Conservation (phyloP, 2,113 vertebrate genomes). For the Calonectris borealis region DNA sequence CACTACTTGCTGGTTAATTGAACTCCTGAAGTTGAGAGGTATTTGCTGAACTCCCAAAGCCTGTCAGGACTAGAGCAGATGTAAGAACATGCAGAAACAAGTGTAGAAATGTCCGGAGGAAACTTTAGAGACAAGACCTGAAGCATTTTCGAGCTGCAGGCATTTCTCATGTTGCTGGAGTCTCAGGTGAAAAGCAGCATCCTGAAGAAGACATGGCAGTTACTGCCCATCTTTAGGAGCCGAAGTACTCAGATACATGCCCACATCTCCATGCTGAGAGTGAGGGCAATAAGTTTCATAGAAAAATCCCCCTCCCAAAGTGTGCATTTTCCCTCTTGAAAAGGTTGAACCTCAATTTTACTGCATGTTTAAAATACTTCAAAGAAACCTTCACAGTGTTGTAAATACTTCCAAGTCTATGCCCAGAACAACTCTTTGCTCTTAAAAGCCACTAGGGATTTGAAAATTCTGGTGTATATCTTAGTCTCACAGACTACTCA, state of each 20-base stretch:
- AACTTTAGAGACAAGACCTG: not conserved
- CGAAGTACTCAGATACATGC: not conserved
- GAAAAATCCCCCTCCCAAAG: not conserved
- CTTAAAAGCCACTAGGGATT: not conserved
- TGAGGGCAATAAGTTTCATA: rapidly evolving
- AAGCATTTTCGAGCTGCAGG: not conserved
- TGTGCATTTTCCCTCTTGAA: not conserved
- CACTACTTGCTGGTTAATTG: no score
- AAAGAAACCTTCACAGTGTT: not conserved
- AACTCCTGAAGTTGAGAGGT: not conserved
- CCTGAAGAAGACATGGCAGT: not conserved
- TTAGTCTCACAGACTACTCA: not conserved
- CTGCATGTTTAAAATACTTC: not conserved
- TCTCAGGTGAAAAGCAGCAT: not conserved
- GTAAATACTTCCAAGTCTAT: not conserved
- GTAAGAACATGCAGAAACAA: not conserved
- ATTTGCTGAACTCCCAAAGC: not conserved
- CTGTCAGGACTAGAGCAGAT: not conserved
- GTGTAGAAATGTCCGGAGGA: not conserved
- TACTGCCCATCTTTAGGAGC: not conserved
- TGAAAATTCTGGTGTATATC: not conserved
- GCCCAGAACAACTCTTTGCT: not conserved
- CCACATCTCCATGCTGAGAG: not conserved
- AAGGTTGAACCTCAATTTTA: not conserved
- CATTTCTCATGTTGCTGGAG: not conserved